phyloP scores from a whole-genome alignment of 2,797 vertebrate genomes.

The Podarcis lilfordi region DNA sequence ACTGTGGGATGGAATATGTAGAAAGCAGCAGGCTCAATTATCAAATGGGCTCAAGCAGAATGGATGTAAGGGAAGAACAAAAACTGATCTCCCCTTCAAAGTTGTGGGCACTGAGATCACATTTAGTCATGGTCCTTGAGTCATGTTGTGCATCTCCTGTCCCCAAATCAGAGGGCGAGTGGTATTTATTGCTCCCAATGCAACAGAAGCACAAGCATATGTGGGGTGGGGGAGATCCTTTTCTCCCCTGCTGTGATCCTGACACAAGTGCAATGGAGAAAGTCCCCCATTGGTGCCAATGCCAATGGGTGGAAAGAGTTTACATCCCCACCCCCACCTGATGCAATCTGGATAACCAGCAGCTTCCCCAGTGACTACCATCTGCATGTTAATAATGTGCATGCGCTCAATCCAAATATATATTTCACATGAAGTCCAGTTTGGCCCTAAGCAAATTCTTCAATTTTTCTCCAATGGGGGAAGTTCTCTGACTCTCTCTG shows the following conservation, averaged over 20 bases:
- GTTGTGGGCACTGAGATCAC: neutral
- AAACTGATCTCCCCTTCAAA: neutral
- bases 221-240: neutral
- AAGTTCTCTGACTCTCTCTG: too few relatives aligned
- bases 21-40: neutral
- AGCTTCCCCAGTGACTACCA: neutral
- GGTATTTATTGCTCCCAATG: neutral
- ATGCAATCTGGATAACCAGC: neutral
- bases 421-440: too few relatives aligned
- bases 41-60: neutral
- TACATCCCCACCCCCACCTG: too few relatives aligned
- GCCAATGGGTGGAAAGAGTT: too few relatives aligned
- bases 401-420: neutral
- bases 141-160: too few relatives aligned
- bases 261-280: neutral
- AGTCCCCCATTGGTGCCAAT: neutral
- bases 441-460: too few relatives aligned
- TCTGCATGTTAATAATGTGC: neutral
- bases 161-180: neutral
- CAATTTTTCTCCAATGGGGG: neutral
- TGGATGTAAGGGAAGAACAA: neutral
- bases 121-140: neutral
- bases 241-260: neutral
- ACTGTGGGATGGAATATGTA: neutral
- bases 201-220: neutral